phyloP scores from a whole-genome alignment of 30 jellyfish, hydroid and myxozoan genomes.

The Hydractinia echinata region DNA sequence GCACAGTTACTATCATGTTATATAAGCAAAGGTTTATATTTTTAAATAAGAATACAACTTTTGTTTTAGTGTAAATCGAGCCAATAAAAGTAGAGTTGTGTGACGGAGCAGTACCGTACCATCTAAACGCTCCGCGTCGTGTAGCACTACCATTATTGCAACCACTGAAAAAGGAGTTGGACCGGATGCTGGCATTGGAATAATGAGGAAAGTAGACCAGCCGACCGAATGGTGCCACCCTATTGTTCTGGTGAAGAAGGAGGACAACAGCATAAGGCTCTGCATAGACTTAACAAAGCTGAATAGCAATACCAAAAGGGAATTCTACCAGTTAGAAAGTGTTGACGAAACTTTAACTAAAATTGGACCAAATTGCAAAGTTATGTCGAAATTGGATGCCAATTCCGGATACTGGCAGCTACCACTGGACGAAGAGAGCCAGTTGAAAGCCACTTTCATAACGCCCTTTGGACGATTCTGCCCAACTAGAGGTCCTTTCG shows the following conservation, averaged over 20 bases:
- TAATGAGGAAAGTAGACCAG: conserved; percentile 21
- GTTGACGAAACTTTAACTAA: conserved; percentile 35
- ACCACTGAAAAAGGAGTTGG: conserved; percentile 36
- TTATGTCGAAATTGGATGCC: conserved; percentile 52
- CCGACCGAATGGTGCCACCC: conserved; percentile 56
- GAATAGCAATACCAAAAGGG: conserved; percentile 17
- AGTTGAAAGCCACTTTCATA: conserved; percentile 47
- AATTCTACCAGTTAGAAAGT: conserved; percentile 34
- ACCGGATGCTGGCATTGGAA: conserved; percentile 36
- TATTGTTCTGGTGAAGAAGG: conserved; percentile 27
- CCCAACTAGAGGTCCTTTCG: conserved; percentile 44
- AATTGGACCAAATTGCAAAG: conserved; percentile 23
- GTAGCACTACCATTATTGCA: conserved; percentile 33
- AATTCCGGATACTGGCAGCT: conserved; percentile 68
- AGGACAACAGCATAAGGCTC: conserved; percentile 21
- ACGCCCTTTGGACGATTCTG: conserved; percentile 59
- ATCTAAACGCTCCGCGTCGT: conserved; percentile 28
- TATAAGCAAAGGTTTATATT: no score
- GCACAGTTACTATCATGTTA: no score
- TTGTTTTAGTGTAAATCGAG: conserved; percentile 11
- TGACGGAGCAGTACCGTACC: conserved; percentile 31
- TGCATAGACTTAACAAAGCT: conserved; percentile 43
- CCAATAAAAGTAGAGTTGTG: conserved; percentile 20
- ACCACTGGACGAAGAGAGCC: conserved; percentile 33
- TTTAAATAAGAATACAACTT: no score